These are phyloP conservation scores for Tragopan temminckii DNA, from an alignment of 2,797 vertebrate species.

Conservation along the genomic window DNA sequence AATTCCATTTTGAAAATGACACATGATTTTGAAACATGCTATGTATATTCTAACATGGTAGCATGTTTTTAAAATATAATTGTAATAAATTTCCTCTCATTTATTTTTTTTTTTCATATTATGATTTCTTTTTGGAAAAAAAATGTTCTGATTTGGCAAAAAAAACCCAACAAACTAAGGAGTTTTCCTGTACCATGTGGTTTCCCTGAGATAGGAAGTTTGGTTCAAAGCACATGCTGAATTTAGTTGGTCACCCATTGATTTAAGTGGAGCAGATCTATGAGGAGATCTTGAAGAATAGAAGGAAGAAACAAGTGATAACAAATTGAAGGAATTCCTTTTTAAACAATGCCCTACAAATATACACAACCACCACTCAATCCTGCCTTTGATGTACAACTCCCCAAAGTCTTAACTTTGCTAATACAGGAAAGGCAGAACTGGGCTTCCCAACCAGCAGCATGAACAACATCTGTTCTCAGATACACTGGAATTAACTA, in stretches of 20 bases:
- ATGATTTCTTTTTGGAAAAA: not conserved
- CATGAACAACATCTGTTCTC: not conserved
- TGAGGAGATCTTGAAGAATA: slow-evolving; percentile 38
- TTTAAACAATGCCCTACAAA: slow-evolving; percentile 53
- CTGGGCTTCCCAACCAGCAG: not conserved
- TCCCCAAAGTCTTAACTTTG: slow-evolving; percentile 32
- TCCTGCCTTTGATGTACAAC: slow-evolving; percentile 49
- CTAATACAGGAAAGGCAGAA: slow-evolving; percentile 30
- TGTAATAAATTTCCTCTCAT: not conserved
- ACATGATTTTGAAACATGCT: not conserved
- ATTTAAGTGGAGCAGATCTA: not conserved
- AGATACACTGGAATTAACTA: not conserved
- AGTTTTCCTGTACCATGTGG: not conserved
- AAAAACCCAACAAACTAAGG: not conserved
- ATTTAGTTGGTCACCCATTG: not conserved
- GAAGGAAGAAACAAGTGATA: slow-evolving; percentile 61
- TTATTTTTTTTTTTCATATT: not conserved
- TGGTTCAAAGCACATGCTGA: slow-evolving; percentile 10
- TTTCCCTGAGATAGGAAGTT: slow-evolving; percentile 40
- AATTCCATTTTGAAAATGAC: not conserved
- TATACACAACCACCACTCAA: not conserved
- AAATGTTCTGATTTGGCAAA: not conserved
- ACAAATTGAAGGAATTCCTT: slow-evolving; percentile 51
- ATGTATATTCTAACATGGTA: not conserved
- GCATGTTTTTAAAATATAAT: not conserved